Evolutionary conservation across 2,888 invertebrate genomes (phyloP).

Genomic region (Conomelus anceps): DNA sequence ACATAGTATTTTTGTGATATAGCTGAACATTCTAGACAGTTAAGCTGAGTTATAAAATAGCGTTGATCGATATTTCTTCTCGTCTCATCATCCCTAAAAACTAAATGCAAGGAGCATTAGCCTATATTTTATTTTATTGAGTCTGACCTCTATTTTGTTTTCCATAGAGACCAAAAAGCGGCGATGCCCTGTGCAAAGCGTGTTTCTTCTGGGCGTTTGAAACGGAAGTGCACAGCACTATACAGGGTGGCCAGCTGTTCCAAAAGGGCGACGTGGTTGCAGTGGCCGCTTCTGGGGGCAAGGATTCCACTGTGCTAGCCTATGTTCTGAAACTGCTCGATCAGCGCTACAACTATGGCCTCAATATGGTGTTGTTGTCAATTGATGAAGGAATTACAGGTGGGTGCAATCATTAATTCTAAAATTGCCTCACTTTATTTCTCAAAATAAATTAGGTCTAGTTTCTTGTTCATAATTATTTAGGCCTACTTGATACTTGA

Average conservation of each 20-base stretch:
- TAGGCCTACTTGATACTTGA: too few relatives aligned
- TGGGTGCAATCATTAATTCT: conserved; percentile 32
- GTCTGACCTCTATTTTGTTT: conserved; percentile 37
- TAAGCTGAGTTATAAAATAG: too few relatives aligned
- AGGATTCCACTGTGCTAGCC: conserved; percentile 96
- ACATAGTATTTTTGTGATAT: too few relatives aligned
- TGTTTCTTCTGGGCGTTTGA: conserved; percentile 94
- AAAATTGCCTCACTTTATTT: too few relatives aligned
- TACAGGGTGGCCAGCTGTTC: conserved; percentile 72
- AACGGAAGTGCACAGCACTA: conserved; percentile 89
- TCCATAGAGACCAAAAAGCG: conserved; percentile 83
- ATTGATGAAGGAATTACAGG: conserved; percentile 98
- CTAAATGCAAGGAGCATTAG: too few relatives aligned
- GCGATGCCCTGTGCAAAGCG: conserved; percentile 85
- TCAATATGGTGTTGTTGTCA: conserved; percentile 83
- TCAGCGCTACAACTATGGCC: conserved; percentile 79
- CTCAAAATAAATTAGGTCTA: too few relatives aligned
- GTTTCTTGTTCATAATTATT: too few relatives aligned
- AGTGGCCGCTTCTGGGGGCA: conserved; percentile 88
- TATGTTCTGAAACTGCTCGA: conserved; percentile 88
- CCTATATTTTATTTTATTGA: too few relatives aligned
- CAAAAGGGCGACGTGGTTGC: conserved; percentile 79
- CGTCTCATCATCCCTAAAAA: too few relatives aligned
- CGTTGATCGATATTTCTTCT: too few relatives aligned
- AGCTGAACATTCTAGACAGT: too few relatives aligned